Evolutionary conservation across 1,140 invertebrate species (phyloP), one percentile per base, ranked within the genome.

Genomic region (Drosophila nigrodunni): DNA sequence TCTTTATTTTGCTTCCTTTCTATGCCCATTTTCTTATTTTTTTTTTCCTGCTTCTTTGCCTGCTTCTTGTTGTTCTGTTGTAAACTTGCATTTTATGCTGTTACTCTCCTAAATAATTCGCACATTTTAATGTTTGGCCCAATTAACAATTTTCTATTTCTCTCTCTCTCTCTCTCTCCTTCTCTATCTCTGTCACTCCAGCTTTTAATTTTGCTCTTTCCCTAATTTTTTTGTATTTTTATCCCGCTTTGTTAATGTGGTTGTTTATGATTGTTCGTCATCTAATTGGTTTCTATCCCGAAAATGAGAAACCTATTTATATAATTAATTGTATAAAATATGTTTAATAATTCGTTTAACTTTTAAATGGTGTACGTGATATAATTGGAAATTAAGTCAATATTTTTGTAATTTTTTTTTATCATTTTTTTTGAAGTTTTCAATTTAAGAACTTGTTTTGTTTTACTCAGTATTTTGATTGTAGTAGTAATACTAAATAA

Each of bases 101-200:
- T 52, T 73, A 57, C 34, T 41, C 50, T 43, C 15, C 65, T 34
- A 78, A 74, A 69, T 78, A 78, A 74, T 78, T 78, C 65, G 54
- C 58, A 65, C 59, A 70, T 78, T 78, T 78, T 78, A 70, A 74
- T 74, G 65, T 64, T 74, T 74, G 58, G 66, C 66, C 66, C 72
- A 69, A 74, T 62, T 74, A 74, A 70, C 49, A 70, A 62, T 62
- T 70, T 43, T 13, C 30, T 11, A 15, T 52, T 25, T 54, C 34
- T 3, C 43, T 30, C 43, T 46, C 54, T 52, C 0, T 54, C 25
- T 15, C 5, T 13, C 7, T 21, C 11, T 46, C 8, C 41, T 35
- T 21, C 11, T 37, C 25, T 47, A 9, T 49, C 59, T 39, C 25
- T n/a, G 2, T 43, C 11, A 5, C n/a, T 44, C 8, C 6, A 46